A percentile compares a stretch with the other conserved stretches of the same genome.
Evolutionary conservation across 2,888 invertebrate species (phyloP).

Genomic region (Synanthedon myopaeformis): DNA sequence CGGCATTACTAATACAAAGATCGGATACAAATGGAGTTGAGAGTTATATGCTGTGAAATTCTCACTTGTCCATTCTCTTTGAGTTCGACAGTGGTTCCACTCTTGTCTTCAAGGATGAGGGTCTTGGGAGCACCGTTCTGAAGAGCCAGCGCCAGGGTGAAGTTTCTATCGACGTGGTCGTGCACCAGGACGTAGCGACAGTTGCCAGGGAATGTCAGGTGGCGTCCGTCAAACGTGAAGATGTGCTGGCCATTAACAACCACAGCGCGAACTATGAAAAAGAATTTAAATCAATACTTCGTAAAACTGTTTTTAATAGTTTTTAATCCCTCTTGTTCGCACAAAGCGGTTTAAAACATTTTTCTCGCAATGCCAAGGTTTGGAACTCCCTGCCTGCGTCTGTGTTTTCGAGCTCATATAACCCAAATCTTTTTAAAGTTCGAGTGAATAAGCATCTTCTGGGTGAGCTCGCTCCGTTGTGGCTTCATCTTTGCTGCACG

Average conservation of each 20-base stretch:
- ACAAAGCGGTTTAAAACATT: too few relatives aligned
- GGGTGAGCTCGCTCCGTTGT: too few relatives aligned
- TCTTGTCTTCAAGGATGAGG: constrained; percentile 77
- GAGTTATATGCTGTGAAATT: background rate
- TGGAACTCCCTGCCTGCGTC: too few relatives aligned
- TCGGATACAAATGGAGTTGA: background rate
- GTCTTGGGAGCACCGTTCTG: constrained; percentile 76
- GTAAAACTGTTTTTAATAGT: too few relatives aligned
- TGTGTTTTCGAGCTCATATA: too few relatives aligned
- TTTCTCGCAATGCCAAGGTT: too few relatives aligned
- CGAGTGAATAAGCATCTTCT: too few relatives aligned
- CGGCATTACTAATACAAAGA: background rate
- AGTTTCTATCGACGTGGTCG: constrained; percentile 88
- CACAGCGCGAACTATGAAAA: constrained; percentile 72
- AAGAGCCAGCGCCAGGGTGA: constrained; percentile 81
- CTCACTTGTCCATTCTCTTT: constrained; percentile 73
- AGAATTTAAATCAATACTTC: too few relatives aligned
- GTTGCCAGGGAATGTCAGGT: constrained; percentile 81
- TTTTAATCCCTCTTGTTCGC: too few relatives aligned
- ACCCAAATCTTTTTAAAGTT: too few relatives aligned
- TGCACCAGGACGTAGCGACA: constrained; percentile 88
- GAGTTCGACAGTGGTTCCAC: constrained; percentile 73
- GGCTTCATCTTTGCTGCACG: too few relatives aligned
- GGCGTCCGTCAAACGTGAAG: constrained; percentile 89
- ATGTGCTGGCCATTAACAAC: constrained; percentile 85